Evolutionary conservation across 2,797 vertebrate species (phyloP).

Genomic region (Sardinella longiceps): DNA sequence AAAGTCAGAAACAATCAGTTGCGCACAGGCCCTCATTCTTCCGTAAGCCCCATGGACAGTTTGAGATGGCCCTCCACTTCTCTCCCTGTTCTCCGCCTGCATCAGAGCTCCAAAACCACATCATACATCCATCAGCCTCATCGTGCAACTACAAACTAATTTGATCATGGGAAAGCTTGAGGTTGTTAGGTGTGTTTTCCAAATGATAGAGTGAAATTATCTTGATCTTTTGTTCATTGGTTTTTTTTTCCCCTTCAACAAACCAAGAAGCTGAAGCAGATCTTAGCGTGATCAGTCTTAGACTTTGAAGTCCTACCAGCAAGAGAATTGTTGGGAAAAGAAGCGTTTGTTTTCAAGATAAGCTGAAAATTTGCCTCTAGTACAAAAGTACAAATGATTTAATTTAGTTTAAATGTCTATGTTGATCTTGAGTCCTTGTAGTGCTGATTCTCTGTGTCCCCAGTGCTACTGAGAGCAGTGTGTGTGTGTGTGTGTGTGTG

Average conservation of each 20-base stretch:
- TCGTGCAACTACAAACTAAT: background rate
- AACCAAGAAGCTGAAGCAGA: background rate
- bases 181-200: background rate
- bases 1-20: slow-evolving; percentile 40
- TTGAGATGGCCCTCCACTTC: background rate
- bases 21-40: slow-evolving; percentile 24
- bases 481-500: background rate
- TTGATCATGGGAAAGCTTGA: slow-evolving; percentile 3
- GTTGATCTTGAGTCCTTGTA: background rate
- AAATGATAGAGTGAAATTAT: background rate
- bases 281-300: background rate
- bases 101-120: background rate
- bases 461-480: background rate
- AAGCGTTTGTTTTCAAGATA: slow-evolving; percentile 30
- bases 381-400: slow-evolving; percentile 70
- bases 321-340: slow-evolving; percentile 64
- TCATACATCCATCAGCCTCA: background rate
- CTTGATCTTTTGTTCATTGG: background rate
- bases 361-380: slow-evolving; percentile 57
- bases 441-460: background rate
- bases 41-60: slow-evolving; percentile 25
- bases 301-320: background rate
- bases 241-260: background rate
- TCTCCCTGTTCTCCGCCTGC: background rate
- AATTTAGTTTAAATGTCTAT: slow-evolving; percentile 63